Evolutionary conservation across 1,140 invertebrate genomes (phyloP).

Genomic region (Camponotus floridanus): DNA sequence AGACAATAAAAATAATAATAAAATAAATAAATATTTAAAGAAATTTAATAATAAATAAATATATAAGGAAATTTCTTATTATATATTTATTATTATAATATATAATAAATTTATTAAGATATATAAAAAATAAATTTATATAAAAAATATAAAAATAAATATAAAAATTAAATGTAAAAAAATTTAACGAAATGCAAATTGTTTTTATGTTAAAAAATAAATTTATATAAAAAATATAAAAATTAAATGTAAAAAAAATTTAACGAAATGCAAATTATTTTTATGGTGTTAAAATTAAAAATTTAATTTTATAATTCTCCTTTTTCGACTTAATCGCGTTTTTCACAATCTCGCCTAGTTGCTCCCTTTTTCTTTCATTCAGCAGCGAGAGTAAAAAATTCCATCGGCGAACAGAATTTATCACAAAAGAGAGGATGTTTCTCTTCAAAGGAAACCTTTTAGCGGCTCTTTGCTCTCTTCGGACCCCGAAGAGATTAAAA

Average conservation of each 20-base stretch:
- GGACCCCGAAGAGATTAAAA: constrained; percentile 49
- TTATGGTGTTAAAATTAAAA: not conserved
- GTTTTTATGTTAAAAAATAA: too few species aligned
- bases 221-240: constrained; percentile 9
- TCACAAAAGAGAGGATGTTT: constrained; percentile 25
- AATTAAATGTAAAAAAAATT: not conserved
- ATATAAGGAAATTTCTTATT: too few species aligned
- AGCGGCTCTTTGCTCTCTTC: not conserved
- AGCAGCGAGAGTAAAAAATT: not conserved
- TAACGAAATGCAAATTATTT: not conserved
- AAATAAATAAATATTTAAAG: too few species aligned
- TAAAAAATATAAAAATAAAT: too few species aligned
- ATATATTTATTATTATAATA: too few species aligned
- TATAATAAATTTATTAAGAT: too few species aligned
- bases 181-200: too few species aligned
- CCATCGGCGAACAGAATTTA: not conserved
- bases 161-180: too few species aligned
- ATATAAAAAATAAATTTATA: too few species aligned
- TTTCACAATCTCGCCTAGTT: not conserved
- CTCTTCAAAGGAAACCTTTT: constrained; percentile 40
- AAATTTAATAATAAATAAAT: too few species aligned
- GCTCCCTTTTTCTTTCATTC: not conserved
- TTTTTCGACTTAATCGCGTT: not conserved
- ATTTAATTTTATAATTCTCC: not conserved
- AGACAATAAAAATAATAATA: not conserved